A percentile compares a stretch with the other conserved stretches of the same genome.
These are phyloP conservation scores for Hyles lineata DNA, from an alignment of 2,888 invertebrate genomes.

Conservation along the genomic window DNA sequence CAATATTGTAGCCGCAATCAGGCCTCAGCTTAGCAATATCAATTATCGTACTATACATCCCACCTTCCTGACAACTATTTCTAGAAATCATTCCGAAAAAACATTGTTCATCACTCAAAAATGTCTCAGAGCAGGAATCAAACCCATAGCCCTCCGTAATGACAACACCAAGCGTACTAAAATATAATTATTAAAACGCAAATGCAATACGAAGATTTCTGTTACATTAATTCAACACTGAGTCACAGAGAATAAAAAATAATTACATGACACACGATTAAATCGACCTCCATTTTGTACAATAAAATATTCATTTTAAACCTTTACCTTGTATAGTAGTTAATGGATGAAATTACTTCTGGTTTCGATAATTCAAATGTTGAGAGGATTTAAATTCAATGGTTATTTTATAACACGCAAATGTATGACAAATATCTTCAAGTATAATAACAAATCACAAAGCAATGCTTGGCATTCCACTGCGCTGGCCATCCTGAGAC, in stretches of 20 bases:
- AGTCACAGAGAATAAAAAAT: constrained; percentile 12
- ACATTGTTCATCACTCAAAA: neutral
- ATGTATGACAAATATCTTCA: too few relatives aligned
- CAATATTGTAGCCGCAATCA: too few relatives aligned
- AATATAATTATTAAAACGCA: neutral
- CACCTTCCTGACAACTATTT: too few relatives aligned
- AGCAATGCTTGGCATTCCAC: too few relatives aligned
- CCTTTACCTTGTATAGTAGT: constrained; percentile 15
- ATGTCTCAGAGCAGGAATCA: neutral
- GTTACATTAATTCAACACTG: constrained; percentile 3
- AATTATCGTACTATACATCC: too few relatives aligned
- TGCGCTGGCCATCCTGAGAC: too few relatives aligned
- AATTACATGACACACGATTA: constrained; percentile 11
- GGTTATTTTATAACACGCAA: neutral
- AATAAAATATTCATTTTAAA: constrained; percentile 4
- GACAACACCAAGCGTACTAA: neutral
- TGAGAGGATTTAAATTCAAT: neutral
- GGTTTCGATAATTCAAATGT: neutral
- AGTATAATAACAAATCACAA: too few relatives aligned
- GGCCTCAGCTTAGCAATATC: too few relatives aligned
- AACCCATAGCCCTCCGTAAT: neutral
- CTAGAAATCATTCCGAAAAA: neutral
- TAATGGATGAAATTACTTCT: constrained; percentile 20
- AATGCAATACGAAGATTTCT: constrained; percentile 7
- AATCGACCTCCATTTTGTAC: neutral